Conservation (phyloP, 2,888 invertebrate species). For the Drosophila incognita region DNA sequence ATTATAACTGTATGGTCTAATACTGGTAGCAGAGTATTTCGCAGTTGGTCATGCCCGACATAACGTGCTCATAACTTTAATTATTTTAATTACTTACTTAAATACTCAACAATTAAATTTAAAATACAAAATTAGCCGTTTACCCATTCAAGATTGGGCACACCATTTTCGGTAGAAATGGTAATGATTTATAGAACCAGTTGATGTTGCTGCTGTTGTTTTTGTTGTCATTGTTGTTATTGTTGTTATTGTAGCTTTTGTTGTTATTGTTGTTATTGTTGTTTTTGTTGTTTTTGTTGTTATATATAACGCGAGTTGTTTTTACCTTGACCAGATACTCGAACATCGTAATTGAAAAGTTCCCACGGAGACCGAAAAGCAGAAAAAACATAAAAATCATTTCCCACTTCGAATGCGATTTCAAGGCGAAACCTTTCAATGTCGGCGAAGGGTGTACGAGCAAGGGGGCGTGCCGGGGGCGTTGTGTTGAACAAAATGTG, state of each 20-base stretch:
- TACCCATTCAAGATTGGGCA: constrained; percentile 22
- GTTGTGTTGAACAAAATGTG: constrained; percentile 20
- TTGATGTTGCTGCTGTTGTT: constrained; percentile 3
- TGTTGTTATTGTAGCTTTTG: too few relatives aligned
- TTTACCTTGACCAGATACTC: constrained; percentile 61
- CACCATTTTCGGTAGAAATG: constrained; percentile 33
- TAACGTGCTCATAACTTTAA: neutral
- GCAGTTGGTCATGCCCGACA: neutral
- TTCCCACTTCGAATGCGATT: constrained; percentile 74
- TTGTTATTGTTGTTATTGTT: neutral
- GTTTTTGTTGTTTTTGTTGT: constrained; percentile 5
- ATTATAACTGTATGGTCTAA: neutral
- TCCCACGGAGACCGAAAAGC: constrained; percentile 51
- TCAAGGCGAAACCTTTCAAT: constrained; percentile 75
- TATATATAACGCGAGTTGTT: constrained; percentile 26
- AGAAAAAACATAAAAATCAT: constrained; percentile 57
- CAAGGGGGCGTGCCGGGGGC: constrained; percentile 25
- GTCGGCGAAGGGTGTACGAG: constrained; percentile 61
- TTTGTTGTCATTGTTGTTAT: neutral
- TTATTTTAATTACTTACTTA: neutral
- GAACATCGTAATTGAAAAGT: constrained; percentile 56
- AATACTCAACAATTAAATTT: neutral
- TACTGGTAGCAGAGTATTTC: neutral
- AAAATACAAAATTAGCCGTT: constrained; percentile 41
- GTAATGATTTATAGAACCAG: constrained; percentile 63